Evolutionary conservation across 2,888 invertebrate species (phyloP), one percentile per base, ranked within the genome.

Genomic region (Metacarcinus magister): DNA sequence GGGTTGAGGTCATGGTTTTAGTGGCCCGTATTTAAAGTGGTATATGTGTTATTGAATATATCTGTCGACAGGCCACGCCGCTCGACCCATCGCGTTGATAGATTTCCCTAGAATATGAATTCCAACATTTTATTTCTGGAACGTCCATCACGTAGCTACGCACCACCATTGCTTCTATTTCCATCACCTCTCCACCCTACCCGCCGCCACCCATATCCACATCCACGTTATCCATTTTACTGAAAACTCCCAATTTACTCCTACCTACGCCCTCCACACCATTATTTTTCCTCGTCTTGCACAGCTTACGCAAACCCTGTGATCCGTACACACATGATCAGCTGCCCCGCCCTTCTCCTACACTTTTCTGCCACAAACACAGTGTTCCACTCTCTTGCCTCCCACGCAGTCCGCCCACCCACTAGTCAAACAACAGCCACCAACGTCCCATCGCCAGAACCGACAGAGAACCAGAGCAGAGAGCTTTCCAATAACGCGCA

Each of bases 401-500:
- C 75, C 75, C 75, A 75, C 75, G n/a, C 32, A 2, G 13, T 13
- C 82, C 82, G 16, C 82, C 32, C 82, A 28, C 82, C 82, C 10
- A 32, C 28, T 32, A 10, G 28, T 10, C 82, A 82, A 32, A 7
- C 32, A 28, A 32, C 32, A 32, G 32, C 32, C 82, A 32, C 13
- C 82, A 13, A 2, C 32, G 82, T 8, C 82, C 82, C 32, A 82
- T 82, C 82, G 32, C 13, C 13, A 8, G 32, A 82, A 82, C 82
- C 5, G 82, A 82, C 82, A 82, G 82, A 82, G 82, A 32, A 82
- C 32, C 82, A 44, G 28, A 13, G 46, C 23, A 2, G 46, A 91
- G 23, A 28, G 46, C 46, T 91, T 91, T 91, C 91, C 91, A 39
- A 91, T 91, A 91, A 48, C 91, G 44, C 32, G 91, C 46, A 91